Evolutionary conservation across 2,888 invertebrate species (phyloP).

Genomic region (Balanococcus diminutus): DNA sequence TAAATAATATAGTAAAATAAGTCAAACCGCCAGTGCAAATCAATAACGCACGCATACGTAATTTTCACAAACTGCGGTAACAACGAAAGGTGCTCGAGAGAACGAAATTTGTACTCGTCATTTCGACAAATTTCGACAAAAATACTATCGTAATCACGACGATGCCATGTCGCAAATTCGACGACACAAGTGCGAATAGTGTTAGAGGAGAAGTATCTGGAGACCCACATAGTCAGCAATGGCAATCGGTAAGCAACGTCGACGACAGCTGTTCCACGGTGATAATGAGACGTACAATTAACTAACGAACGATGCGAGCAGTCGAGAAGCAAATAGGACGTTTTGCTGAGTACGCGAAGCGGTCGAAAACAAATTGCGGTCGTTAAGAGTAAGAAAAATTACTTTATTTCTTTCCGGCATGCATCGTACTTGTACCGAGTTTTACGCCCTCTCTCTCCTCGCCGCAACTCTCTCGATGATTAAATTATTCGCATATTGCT

Average conservation of each 20-base stretch:
- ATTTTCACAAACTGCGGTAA: background rate
- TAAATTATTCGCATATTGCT: too few relatives aligned
- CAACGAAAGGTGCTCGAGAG: too few relatives aligned
- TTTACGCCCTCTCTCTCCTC: background rate
- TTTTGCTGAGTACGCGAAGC: too few relatives aligned
- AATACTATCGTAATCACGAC: too few relatives aligned
- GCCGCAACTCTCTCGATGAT: background rate
- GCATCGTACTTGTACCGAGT: too few relatives aligned
- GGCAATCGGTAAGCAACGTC: background rate
- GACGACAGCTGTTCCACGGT: background rate
- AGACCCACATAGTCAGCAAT: too few relatives aligned
- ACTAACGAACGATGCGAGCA: background rate
- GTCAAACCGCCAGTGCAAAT: background rate
- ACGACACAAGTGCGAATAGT: too few relatives aligned
- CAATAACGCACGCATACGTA: background rate
- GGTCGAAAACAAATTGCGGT: background rate
- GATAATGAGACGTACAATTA: background rate
- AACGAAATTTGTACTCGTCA: too few relatives aligned
- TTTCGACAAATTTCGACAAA: too few relatives aligned
- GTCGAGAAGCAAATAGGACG: background rate
- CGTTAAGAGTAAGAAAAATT: background rate
- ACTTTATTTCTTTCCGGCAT: background rate
- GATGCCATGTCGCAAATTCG: too few relatives aligned
- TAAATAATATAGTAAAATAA: too few relatives aligned
- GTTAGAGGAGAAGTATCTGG: too few relatives aligned